phyloP scores from a whole-genome alignment of 2,797 vertebrate species.

The Sebastes steindachneri region DNA sequence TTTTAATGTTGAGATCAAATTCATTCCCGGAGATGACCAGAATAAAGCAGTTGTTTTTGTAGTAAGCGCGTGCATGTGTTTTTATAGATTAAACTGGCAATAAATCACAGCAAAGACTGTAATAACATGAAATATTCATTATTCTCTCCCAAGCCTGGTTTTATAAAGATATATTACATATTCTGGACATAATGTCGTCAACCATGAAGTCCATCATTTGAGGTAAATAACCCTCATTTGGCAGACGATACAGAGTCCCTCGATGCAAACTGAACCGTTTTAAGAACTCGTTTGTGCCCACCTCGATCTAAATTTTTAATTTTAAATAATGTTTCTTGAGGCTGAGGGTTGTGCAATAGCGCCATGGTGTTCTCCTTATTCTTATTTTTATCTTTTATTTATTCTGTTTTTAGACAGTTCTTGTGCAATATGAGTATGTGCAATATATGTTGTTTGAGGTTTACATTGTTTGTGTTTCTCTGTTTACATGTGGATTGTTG shows the following conservation, averaged over 20 bases:
- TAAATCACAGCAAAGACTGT: background rate
- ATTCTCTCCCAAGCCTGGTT: background rate
- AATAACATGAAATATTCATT: background rate
- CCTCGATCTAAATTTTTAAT: accelerated
- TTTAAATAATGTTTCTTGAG: no score
- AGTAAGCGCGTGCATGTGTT: background rate
- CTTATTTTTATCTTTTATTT: no score
- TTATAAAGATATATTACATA: background rate
- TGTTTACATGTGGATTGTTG: no score
- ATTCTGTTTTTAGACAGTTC: no score
- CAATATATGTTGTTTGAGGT: no score
- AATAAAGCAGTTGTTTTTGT: background rate
- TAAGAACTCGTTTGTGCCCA: no score
- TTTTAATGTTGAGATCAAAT: background rate
- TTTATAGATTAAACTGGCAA: background rate
- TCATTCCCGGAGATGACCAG: background rate
- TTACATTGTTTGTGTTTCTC: no score
- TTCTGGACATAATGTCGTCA: background rate
- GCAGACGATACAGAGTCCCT: no score
- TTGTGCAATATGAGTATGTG: no score
- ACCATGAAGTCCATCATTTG: background rate
- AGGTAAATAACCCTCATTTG: background rate
- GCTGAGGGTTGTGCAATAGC: no score
- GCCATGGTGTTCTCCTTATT: no score
- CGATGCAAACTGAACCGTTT: no score